These are phyloP conservation scores for Caenorhabditis macrosperma DNA, from an alignment of 2,888 invertebrate species.

Conservation along the genomic window DNA sequence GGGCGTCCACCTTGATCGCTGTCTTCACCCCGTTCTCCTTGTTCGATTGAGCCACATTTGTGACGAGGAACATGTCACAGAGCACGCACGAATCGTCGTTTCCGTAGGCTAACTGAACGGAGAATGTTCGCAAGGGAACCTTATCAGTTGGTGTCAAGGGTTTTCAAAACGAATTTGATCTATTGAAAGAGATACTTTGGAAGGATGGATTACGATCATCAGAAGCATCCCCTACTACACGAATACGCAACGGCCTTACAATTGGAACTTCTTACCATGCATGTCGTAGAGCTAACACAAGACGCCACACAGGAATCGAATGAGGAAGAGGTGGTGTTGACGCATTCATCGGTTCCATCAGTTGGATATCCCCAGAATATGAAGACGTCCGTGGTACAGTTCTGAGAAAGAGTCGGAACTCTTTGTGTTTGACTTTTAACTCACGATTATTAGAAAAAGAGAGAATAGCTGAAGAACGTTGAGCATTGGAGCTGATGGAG, in stretches of 20 bases:
- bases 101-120: slow-evolving; percentile 4
- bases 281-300: not conserved
- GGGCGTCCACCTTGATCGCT: not conserved
- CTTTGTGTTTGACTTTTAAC: not conserved
- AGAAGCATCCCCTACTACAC: no score
- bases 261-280: not conserved
- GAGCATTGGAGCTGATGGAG: not conserved
- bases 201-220: not conserved
- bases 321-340: not conserved
- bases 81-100: slow-evolving; percentile 6
- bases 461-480: not conserved
- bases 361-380: slow-evolving; percentile 9
- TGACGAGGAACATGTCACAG: not conserved
- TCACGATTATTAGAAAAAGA: not conserved
- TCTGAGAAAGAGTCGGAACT: not conserved
- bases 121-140: not conserved
- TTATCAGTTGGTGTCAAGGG: no score
- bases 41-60: not conserved
- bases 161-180: no score
- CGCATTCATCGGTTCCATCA: not conserved
- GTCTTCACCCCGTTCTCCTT: not conserved
- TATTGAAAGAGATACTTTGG: no score
- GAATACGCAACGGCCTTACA: no score
- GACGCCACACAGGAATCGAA: not conserved
- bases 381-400: not conserved